phyloP scores from a whole-genome alignment of 1,140 invertebrate species.

The Zaprionus africanus region DNA sequence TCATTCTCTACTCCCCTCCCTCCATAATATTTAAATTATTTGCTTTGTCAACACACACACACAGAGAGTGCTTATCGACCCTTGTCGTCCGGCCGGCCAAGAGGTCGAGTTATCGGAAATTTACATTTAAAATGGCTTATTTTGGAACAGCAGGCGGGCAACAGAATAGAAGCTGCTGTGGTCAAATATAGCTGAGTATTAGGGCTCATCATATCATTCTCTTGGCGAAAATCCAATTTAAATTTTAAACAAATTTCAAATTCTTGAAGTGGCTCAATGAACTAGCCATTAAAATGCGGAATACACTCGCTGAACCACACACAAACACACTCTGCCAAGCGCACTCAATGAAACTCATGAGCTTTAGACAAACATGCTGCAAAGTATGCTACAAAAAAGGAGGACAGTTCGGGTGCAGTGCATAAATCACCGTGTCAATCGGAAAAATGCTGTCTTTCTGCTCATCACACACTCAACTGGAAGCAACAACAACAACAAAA shows the following conservation, averaged over 20 bases:
- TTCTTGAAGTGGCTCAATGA: background rate
- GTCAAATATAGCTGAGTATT: background rate
- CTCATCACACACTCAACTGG: constrained; percentile 18
- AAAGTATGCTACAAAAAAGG: constrained; percentile 10
- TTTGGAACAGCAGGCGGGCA: constrained; percentile 1
- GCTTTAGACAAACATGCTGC: background rate
- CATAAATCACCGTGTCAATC: constrained; percentile 44
- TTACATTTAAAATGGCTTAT: constrained; percentile 43
- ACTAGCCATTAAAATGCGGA: background rate
- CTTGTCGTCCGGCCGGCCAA: constrained; percentile 17
- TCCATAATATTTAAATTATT: constrained; percentile 54
- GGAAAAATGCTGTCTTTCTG: constrained; percentile 2
- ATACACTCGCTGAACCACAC: background rate
- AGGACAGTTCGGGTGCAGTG: constrained; percentile 5
- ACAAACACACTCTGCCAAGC: background rate
- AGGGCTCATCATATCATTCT: background rate
- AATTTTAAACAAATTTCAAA: background rate
- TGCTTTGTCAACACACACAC: constrained; percentile 26
- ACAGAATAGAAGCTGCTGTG: background rate
- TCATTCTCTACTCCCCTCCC: background rate
- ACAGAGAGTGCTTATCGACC: constrained; percentile 22
- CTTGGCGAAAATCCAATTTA: background rate
- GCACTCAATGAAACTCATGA: background rate
- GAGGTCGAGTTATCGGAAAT: constrained; percentile 31
- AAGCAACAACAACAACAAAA: constrained; percentile 32